A percentile compares a stretch with the other conserved stretches of the same genome.
Conservation (phyloP, 2,113 vertebrate genomes). For the Lycocorax pyrrhopterus region DNA sequence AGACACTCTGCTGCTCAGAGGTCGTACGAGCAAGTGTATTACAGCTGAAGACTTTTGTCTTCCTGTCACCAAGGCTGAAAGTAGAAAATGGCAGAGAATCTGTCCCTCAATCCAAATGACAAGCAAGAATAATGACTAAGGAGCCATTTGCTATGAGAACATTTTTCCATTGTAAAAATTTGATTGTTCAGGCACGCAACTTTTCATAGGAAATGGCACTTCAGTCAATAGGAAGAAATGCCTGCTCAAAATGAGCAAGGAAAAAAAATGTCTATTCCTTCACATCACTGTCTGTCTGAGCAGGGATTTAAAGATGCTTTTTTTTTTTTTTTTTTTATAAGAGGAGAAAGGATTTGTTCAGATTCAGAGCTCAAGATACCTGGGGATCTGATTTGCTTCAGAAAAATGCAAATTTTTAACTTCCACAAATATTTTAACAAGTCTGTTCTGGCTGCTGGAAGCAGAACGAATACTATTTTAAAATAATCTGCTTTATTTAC, state of each 20-base stretch:
- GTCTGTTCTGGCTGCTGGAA: not conserved
- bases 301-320: not conserved
- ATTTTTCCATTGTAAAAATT: not conserved
- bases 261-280: not conserved
- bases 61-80: not conserved
- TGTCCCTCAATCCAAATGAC: not conserved
- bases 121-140: not conserved
- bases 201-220: not conserved
- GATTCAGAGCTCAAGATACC: not conserved
- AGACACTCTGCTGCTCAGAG: not conserved
- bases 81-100: not conserved
- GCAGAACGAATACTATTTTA: not conserved
- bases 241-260: not conserved
- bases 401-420: not conserved
- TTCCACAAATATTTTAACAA: not conserved
- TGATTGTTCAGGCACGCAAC: not conserved
- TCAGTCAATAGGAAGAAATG: not conserved
- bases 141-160: not conserved
- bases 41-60: not conserved
- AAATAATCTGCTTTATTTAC: not conserved
- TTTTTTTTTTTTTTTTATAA: not conserved
- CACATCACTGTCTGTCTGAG: not conserved
- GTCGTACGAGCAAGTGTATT: not conserved
- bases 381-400: not conserved
- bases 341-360: not conserved